phyloP scores from a whole-genome alignment of 2,797 vertebrate species.

The Pseudomugil tenellus region DNA sequence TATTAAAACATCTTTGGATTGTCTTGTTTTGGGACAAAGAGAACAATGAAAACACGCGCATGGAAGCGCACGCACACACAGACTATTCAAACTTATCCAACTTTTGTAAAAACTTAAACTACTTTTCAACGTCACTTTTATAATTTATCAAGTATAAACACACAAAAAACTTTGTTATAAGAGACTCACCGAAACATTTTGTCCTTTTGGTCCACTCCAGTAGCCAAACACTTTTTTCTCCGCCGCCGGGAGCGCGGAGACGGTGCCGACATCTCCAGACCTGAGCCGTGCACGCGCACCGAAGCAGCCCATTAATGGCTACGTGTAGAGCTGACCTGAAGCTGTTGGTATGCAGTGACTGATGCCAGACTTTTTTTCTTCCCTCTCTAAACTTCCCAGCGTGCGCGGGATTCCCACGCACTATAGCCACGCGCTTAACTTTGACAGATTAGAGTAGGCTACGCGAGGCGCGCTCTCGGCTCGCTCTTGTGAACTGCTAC shows the following conservation, averaged over 20 bases:
- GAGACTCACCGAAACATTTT: constrained; percentile 72
- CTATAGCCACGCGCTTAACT: not conserved
- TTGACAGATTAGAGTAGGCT: not conserved
- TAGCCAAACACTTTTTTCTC: constrained; percentile 39
- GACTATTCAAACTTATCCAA: not conserved
- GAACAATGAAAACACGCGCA: constrained; percentile 3
- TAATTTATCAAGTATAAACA: not conserved
- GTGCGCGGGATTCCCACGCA: not conserved
- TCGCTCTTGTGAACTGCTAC: too few species aligned
- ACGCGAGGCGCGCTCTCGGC: not conserved
- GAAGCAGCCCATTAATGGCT: not conserved
- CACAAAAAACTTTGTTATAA: not conserved
- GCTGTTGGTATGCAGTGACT: not conserved
- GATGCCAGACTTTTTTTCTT: too few species aligned
- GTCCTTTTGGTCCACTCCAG: constrained; percentile 41
- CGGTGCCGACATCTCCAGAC: constrained; percentile 76
- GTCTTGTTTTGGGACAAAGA: not conserved
- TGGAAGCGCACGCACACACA: not conserved
- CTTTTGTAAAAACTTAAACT: not conserved
- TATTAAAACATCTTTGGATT: not conserved
- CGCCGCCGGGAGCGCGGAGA: constrained; percentile 71
- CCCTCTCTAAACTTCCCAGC: not conserved
- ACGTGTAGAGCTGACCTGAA: not conserved
- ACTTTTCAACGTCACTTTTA: not conserved
- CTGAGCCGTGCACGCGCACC: constrained; percentile 68